Percentiles rank a stretch among this genome's conserved stretches.
Conservation (phyloP, 2,113 vertebrate species). For the Tapirus terrestris region DNA sequence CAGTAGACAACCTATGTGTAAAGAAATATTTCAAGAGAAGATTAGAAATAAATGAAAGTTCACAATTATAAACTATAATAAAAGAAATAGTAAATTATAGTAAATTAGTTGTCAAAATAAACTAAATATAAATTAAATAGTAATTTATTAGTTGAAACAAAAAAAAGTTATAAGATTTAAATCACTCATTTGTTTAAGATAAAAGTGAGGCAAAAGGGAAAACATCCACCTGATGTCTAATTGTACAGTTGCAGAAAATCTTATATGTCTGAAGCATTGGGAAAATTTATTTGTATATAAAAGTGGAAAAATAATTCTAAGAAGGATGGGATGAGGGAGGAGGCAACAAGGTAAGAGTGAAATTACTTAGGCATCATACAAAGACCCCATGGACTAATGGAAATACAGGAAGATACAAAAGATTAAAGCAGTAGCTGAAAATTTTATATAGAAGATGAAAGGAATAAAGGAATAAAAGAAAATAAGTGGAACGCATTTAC, state of each 20-base stretch:
- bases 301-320: neutral
- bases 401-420: neutral
- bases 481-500: neutral
- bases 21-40: neutral
- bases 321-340: neutral
- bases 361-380: neutral
- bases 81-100: neutral
- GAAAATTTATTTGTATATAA: neutral
- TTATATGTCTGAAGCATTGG: neutral
- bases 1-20: neutral
- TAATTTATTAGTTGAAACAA: neutral
- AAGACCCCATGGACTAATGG: neutral
- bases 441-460: neutral
- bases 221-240: neutral
- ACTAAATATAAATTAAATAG: too few relatives aligned
- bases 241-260: neutral
- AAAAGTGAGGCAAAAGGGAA: neutral
- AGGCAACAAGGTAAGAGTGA: neutral
- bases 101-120: too few relatives aligned
- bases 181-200: neutral
- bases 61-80: neutral
- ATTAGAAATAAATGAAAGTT: slow-evolving; percentile 1
- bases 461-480: neutral
- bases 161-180: neutral
- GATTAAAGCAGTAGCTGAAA: neutral